A percentile compares a stretch with the other conserved stretches of the same genome.
Evolutionary conservation across 2,888 invertebrate genomes (phyloP).

Genomic region (Heliconius ismenius): DNA sequence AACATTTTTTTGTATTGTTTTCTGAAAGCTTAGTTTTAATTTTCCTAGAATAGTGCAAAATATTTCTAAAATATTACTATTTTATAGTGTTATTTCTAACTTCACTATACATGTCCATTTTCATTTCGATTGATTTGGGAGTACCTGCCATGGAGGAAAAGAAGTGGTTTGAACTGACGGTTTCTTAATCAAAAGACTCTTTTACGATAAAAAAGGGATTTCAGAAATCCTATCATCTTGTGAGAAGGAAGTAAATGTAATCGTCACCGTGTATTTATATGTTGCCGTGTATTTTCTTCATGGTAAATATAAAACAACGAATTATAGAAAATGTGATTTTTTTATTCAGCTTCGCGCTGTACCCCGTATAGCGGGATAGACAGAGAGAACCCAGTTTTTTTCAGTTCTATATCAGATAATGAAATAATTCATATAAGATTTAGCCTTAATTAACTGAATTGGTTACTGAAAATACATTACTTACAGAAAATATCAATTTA

Average conservation of each 20-base stretch:
- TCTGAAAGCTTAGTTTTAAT: no score
- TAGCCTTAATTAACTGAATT: no score
- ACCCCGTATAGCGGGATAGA: no score
- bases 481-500: no score
- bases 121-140: background rate
- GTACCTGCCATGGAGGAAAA: background rate
- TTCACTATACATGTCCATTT: background rate
- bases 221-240: background rate
- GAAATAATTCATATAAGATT: no score
- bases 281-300: background rate
- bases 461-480: no score
- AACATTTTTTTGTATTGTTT: no score
- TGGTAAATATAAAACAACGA: background rate
- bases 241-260: background rate
- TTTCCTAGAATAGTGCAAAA: background rate
- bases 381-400: no score
- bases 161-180: background rate
- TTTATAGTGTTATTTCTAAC: background rate
- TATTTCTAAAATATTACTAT: background rate
- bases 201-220: background rate
- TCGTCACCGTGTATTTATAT: background rate
- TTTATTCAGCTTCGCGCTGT: no score
- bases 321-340: background rate
- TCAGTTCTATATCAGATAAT: no score
- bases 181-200: background rate